phyloP scores from a whole-genome alignment of 2,797 vertebrate species.

The Orientallactaga sibirica region DNA sequence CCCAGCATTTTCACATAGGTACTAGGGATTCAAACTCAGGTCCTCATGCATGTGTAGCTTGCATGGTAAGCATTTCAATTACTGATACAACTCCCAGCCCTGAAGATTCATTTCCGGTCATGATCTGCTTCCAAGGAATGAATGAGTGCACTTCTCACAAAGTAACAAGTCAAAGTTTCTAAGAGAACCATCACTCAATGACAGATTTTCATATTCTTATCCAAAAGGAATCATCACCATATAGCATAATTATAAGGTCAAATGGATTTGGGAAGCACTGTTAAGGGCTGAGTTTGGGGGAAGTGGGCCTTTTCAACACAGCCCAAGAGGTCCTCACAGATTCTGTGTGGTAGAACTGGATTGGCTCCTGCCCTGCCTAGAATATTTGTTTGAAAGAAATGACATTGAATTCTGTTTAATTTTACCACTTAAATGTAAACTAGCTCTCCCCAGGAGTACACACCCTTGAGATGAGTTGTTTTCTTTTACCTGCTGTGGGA shows the following conservation, averaged over 20 bases:
- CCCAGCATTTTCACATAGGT: too few relatives aligned
- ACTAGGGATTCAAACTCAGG: too few relatives aligned
- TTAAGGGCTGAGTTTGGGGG: background rate
- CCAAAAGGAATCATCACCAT: background rate
- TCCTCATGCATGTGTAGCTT: too few relatives aligned
- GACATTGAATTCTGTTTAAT: background rate
- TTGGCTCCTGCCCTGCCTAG: background rate
- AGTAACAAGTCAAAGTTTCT: slow-evolving; percentile 11
- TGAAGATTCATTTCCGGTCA: slow-evolving; percentile 33
- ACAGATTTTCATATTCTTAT: background rate
- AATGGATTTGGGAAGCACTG: background rate
- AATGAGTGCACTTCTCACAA: background rate
- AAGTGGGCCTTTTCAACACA: background rate
- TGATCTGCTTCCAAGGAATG: background rate
- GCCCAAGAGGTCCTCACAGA: background rate
- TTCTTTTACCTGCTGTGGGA: background rate
- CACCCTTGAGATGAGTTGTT: background rate
- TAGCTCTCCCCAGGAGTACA: background rate
- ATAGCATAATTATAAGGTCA: background rate
- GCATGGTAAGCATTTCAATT: too few relatives aligned
- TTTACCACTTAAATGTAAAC: background rate
- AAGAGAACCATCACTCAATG: slow-evolving; percentile 6
- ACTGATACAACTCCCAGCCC: too few relatives aligned
- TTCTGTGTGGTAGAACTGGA: background rate
- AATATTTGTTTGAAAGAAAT: background rate